Conservation (phyloP, 2,113 vertebrate species). For the Proterorhinus semilunaris region DNA sequence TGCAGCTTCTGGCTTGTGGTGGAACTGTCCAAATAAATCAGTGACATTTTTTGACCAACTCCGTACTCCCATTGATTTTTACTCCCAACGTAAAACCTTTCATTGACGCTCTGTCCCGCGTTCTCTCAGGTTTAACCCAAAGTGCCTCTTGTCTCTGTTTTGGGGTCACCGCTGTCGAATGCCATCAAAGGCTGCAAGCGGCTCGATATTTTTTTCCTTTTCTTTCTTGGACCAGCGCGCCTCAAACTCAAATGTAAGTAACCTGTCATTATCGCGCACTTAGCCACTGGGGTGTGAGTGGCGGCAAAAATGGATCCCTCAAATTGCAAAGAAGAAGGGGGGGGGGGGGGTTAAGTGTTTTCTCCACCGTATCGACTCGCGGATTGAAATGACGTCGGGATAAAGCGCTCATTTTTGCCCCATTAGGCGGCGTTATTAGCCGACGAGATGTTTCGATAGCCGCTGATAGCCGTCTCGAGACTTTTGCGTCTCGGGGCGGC, state of each 20-base stretch:
- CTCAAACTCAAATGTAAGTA: conserved; percentile 94
- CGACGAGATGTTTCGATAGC: conserved; percentile 70
- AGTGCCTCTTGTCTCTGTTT: conserved; percentile 80
- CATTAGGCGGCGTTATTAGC: conserved; percentile 84
- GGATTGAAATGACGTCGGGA: conserved; percentile 84
- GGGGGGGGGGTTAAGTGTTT: conserved; percentile 81
- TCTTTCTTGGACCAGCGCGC: conserved; percentile 81
- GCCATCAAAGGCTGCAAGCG: conserved; percentile 71
- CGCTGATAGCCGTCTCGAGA: conserved; percentile 69
- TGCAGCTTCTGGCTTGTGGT: too few species aligned
- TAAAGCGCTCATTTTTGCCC: conserved; percentile 89
- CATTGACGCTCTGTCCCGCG: conserved; percentile 82
- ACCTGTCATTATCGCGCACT: conserved; percentile 93
- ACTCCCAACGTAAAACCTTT: not conserved
- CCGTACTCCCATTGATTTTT: not conserved
- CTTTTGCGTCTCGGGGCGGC: conserved; percentile 59
- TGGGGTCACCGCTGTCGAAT: conserved; percentile 76
- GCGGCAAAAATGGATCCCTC: conserved; percentile 91
- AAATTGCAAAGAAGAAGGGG: conserved; percentile 84
- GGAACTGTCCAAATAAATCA: too few species aligned
- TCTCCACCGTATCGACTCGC: conserved; percentile 85
- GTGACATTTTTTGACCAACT: not conserved
- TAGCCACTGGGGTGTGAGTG: conserved; percentile 85
- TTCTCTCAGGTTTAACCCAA: conserved; percentile 84
- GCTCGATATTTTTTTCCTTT: conserved; percentile 85